Base-by-base conservation (phyloP, 2,888 invertebrate genomes). In the Ptychoptera albimana region DNA sequence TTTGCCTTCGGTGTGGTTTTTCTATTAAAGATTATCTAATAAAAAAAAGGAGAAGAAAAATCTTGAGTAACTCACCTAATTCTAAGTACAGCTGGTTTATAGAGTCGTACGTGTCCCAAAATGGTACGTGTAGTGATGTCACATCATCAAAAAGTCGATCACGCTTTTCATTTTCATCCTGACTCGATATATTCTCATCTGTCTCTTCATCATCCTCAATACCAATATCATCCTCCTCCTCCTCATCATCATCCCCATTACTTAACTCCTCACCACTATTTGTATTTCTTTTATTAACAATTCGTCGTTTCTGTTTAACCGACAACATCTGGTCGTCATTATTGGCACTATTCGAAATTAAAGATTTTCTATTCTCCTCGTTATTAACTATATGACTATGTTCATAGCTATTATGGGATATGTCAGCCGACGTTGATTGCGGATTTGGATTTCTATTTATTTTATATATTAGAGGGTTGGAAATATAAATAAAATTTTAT, bases 101-200 rank as follows among this genome's bases (percentile, higher is more conserved):
- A 51, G 86, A 80, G 64, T 88, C 88, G 64, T 87, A 89, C 23
- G 85, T 81, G 63, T 88, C 88, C 88, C 88, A 89, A 61, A 83
- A 85, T 36, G 85, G 84, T 42, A 78, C 71, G 30, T 70, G 72
- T 39, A 70, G 41, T 32, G 46, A 45, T 37, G 39, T 45, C 16
- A 46, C 47, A 45, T 56, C 56, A 31, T 51, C 51, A 35, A 23
- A 23, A 11, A 44, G 44, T 35, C 50, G 44, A 40, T 37, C 46
- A 37, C 11, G 40, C 39, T 45, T 50, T 1, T 46, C 48, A 39
- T 42, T 44, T 13, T 49, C 49, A 37, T 50, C 50, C 13, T 36
- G 44, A 3, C 53, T 23, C 3, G 23, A 23, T 5, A 23, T 23
- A 31, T 49, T 41, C 23, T 46, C 45, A 12, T 44, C 39, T 13